Base-by-base conservation (phyloP, 1,140 invertebrate genomes). In the Eubasilissa regina region DNA sequence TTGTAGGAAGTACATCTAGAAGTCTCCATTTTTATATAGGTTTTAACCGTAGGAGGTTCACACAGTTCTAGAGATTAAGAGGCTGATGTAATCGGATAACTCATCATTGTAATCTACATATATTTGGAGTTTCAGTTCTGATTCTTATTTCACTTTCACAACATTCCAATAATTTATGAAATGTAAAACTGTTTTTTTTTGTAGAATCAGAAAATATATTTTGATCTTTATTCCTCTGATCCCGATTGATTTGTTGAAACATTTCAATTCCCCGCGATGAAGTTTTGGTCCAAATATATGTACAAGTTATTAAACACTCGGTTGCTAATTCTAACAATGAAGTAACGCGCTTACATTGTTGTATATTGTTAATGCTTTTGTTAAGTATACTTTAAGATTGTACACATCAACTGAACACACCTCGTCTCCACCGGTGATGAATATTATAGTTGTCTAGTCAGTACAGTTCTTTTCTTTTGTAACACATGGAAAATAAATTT, bases 41-140 rank as follows among this genome's bases (percentile, higher is more conserved):
- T 80, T 44, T 77, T 68, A 64, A 77, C 75, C 43, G 60, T 74
- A 81, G 75, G 45, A 13, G 55, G 53, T 70, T 48, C 74, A 80
- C 79, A 70, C 56, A 58, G 56, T 53, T 53, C 51, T 81, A 81
- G 80, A 81, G 80, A 81, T 77, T 70, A 81, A 77, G 80, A 81
- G 80, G 80, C 80, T 81, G 80, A 81, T 45, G 51, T 70, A 17
- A 15, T 66, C n/a, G 13, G 12, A 25, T 25, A 66, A 44, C 25
- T 19, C 48, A 17, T 73, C 19, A 10, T 47, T 13, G 25, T 72
- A 35, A 35, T 35, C 25, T 35, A 35, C 25, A 35, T 35, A 35
- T 35, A 35, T 35, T 35, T 35, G 25, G 25, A 35, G 25, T 3
- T 35, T 35, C 25, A 35, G 25, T 35, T 35, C 25, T 35, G 1